These are phyloP conservation scores for Strigamia maritima DNA, from an alignment of 2,888 invertebrate genomes.

Conservation along the genomic window DNA sequence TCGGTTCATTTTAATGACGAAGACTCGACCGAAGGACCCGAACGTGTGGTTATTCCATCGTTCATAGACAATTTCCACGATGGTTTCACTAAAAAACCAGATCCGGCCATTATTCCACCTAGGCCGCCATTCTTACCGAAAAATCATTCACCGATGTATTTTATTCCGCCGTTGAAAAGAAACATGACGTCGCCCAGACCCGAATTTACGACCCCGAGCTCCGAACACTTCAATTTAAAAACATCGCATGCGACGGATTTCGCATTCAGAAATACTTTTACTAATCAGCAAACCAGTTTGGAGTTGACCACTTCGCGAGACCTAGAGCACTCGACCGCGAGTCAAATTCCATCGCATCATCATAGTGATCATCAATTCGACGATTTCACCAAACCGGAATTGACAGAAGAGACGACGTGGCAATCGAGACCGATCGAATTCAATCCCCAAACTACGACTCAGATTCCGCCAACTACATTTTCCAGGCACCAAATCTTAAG, in stretches of 20 bases:
- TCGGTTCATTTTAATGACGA: too few relatives aligned
- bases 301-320: not conserved
- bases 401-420: not conserved
- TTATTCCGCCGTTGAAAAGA: not conserved
- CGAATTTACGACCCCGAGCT: not conserved
- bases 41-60: too few relatives aligned
- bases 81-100: conserved; percentile 35
- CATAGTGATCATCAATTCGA: not conserved
- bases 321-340: not conserved
- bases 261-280: not conserved
- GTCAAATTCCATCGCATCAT: not conserved
- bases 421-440: not conserved
- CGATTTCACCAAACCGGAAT: not conserved
- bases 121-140: conserved; percentile 17
- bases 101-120: conserved; percentile 36
- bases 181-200: not conserved
- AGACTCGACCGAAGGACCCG: too few relatives aligned
- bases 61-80: not conserved
- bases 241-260: not conserved
- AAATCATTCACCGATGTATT: conserved; percentile 18
- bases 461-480: not conserved
- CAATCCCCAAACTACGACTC: not conserved
- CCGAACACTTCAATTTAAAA: not conserved
- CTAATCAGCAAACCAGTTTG: not conserved
- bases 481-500: not conserved